These are phyloP conservation scores for Anguilla japonica DNA, from an alignment of 2,113 vertebrate species.

Conservation along the genomic window DNA sequence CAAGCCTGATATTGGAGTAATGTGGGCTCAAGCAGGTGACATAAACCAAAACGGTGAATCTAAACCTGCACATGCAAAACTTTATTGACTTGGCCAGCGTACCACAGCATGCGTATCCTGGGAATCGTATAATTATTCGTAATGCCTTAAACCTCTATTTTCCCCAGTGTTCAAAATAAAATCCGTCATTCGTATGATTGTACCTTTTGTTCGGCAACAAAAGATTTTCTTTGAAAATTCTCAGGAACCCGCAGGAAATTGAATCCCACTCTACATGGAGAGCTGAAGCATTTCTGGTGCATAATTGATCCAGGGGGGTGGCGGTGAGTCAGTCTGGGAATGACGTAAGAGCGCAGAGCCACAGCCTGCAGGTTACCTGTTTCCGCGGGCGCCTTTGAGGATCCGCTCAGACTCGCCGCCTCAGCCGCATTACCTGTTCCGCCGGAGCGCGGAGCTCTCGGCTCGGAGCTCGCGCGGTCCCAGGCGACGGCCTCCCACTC, in stretches of 20 bases:
- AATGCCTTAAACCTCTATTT: too few species aligned
- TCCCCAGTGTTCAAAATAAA: too few species aligned
- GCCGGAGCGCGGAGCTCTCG: background rate
- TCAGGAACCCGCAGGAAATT: too few species aligned
- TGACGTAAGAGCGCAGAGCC: background rate
- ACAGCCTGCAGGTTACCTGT: conserved; percentile 13
- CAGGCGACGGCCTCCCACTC: background rate
- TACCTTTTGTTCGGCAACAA: background rate
- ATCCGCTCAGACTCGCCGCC: background rate
- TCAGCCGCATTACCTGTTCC: conserved; percentile 11
- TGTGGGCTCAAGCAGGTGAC: background rate
- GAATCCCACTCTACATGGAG: too few species aligned
- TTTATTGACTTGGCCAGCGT: background rate
- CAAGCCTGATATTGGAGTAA: background rate
- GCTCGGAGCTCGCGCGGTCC: background rate
- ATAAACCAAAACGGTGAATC: background rate
- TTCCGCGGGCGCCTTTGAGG: conserved; percentile 7
- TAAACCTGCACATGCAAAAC: background rate
- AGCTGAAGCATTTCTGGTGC: background rate
- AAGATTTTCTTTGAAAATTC: too few species aligned
- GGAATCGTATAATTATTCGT: too few species aligned
- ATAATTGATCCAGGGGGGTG: background rate
- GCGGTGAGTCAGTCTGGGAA: background rate
- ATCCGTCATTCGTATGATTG: too few species aligned
- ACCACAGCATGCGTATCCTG: too few species aligned